Evolutionary conservation across 1,140 invertebrate genomes (phyloP).

Genomic region (Lerema accius): DNA sequence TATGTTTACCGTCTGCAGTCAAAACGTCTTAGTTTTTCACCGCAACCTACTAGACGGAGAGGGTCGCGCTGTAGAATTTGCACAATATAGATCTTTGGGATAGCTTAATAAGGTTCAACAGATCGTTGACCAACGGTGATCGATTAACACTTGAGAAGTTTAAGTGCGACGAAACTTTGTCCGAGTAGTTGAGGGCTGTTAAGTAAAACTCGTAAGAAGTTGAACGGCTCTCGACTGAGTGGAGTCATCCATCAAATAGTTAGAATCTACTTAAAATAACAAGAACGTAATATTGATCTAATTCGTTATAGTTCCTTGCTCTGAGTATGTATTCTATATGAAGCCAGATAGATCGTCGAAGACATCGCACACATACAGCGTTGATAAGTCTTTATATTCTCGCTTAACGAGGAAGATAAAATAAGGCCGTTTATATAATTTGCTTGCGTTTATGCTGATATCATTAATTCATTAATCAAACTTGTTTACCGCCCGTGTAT

Average conservation of each 20-base stretch:
- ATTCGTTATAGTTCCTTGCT: slow-evolving; percentile 21
- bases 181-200: slow-evolving; percentile 52
- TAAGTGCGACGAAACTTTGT: slow-evolving; percentile 63
- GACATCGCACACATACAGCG: neutral
- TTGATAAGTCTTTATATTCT: slow-evolving; percentile 1
- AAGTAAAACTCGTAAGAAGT: slow-evolving; percentile 60
- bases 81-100: slow-evolving; percentile 20
- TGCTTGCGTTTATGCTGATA: slow-evolving; percentile 2
- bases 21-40: slow-evolving; percentile 33
- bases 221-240: slow-evolving; percentile 49
- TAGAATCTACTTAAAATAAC: slow-evolving; percentile 54
- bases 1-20: slow-evolving; percentile 20
- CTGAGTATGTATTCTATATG: slow-evolving; percentile 14
- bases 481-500: neutral
- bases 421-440: neutral
- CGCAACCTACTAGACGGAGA: neutral
- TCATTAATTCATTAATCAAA: neutral
- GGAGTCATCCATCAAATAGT: slow-evolving; percentile 71
- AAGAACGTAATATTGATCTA: slow-evolving; percentile 38
- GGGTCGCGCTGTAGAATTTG: slow-evolving; percentile 20
- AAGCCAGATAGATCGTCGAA: neutral
- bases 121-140: slow-evolving; percentile 66
- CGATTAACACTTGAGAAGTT: slow-evolving; percentile 66
- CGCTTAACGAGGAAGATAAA: neutral
- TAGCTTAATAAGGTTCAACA: slow-evolving; percentile 46